A percentile compares a stretch with the other conserved stretches of the same genome.
Conservation (phyloP, 2,113 vertebrate genomes). For the Falco punctatus region DNA sequence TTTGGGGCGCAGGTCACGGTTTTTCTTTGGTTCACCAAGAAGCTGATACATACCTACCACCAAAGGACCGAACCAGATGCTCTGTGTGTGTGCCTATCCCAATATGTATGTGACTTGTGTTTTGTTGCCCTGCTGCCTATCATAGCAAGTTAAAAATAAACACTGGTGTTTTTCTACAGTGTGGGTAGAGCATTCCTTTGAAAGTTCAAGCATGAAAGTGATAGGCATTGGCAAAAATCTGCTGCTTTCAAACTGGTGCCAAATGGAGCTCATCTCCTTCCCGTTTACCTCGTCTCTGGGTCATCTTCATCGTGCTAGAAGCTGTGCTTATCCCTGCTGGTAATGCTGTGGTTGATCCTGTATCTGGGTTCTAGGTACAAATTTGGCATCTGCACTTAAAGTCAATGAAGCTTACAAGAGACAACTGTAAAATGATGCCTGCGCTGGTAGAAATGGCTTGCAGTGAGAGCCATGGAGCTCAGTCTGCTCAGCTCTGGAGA, state of each 20-base stretch:
- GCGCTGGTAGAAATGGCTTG: background rate
- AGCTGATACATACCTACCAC: background rate
- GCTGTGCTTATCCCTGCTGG: background rate
- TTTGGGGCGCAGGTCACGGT: background rate
- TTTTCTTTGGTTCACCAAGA: background rate
- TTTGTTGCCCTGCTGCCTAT: background rate
- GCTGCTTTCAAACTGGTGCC: background rate
- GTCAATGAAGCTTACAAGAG: background rate
- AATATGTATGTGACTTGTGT: background rate
- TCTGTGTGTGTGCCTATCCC: background rate
- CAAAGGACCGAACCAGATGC: background rate
- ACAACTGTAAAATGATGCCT: background rate
- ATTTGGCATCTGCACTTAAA: background rate
- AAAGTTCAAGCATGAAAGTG: conserved; percentile 29
- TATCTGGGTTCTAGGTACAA: background rate
- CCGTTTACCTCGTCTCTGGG: background rate
- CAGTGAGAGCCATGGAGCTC: background rate
- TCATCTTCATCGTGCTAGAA: background rate
- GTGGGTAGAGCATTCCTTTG: conserved; percentile 9
- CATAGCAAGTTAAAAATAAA: conserved; percentile 49
- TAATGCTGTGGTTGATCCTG: background rate
- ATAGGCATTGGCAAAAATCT: conserved; percentile 31
- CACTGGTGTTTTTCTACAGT: background rate
- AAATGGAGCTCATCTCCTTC: background rate
- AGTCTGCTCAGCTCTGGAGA: background rate